Evolutionary conservation across 1,140 invertebrate genomes (phyloP).

Genomic region (Philotrypesis tridentata): DNA sequence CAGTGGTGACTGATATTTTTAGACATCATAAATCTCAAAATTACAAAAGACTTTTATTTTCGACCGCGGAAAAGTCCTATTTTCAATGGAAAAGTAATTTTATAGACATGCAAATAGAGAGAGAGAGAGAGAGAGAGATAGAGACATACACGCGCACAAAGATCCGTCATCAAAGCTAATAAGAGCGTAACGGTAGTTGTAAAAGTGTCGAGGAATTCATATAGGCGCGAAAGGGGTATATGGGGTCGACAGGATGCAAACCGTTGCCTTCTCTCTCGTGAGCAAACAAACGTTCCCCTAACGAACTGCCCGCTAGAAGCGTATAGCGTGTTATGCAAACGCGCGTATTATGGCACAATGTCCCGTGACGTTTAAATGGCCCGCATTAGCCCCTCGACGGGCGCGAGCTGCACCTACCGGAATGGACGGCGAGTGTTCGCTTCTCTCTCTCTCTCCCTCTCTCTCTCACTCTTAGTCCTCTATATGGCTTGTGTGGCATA

Average conservation of each 20-base stretch:
- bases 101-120: too few relatives aligned
- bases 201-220: neutral
- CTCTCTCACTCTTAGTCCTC: neutral
- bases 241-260: neutral
- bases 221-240: neutral
- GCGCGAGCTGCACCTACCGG: constrained; percentile 1
- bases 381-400: constrained; percentile 60
- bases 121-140: too few relatives aligned
- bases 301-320: constrained; percentile 59
- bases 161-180: neutral
- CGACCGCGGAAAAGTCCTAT: too few relatives aligned
- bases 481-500: neutral
- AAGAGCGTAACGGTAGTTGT: neutral
- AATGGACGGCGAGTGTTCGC: neutral
- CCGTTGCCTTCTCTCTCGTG: constrained; percentile 14
- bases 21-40: too few relatives aligned
- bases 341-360: constrained; percentile 64
- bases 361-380: constrained; percentile 67
- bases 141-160: too few relatives aligned
- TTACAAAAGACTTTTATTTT: too few relatives aligned
- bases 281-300: constrained; percentile 67
- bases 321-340: constrained; percentile 64
- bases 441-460: neutral
- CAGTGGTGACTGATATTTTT: too few relatives aligned
- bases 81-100: too few relatives aligned